These are phyloP conservation scores for Andrena minutula DNA, from an alignment of 2,888 invertebrate species.

Conservation along the genomic window DNA sequence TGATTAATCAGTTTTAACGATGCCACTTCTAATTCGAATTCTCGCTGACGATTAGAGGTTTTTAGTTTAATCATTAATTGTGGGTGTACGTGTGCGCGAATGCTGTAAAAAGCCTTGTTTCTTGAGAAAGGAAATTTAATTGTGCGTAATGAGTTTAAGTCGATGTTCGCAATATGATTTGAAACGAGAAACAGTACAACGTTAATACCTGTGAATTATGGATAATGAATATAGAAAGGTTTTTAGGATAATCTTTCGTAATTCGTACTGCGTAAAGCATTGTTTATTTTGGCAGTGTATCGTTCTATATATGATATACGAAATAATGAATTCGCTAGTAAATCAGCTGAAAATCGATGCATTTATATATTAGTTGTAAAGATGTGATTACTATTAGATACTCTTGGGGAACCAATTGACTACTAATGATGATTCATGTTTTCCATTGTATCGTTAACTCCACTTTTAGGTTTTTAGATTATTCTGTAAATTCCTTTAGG, in stretches of 20 bases:
- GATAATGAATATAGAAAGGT: neutral
- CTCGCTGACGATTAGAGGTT: constrained; percentile 13
- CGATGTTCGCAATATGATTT: constrained; percentile 31
- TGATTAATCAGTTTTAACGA: constrained; percentile 21
- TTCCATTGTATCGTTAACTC: constrained; percentile 20
- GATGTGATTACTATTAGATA: constrained; percentile 46
- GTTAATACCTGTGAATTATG: constrained; percentile 34
- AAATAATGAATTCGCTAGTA: constrained; percentile 18
- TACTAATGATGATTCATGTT: constrained; percentile 1
- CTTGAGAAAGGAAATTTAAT: constrained; percentile 15
- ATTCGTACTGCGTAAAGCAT: constrained; percentile 29
- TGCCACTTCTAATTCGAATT: neutral
- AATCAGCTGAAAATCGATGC: constrained; percentile 47
- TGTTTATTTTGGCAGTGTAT: constrained; percentile 21
- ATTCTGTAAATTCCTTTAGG: constrained; percentile 9
- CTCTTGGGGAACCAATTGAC: constrained; percentile 17
- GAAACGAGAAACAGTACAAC: constrained; percentile 33
- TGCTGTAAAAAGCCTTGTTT: constrained; percentile 11
- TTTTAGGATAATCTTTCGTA: constrained; percentile 10
- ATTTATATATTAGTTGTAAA: constrained; percentile 59
- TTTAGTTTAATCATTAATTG: constrained; percentile 16
- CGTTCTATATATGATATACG: constrained; percentile 15
- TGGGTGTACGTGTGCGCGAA: neutral
- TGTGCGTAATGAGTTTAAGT: constrained; percentile 32
- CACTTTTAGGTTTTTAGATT: constrained; percentile 25